These are phyloP conservation scores for Dolichomitus sp. DNA, from an alignment of 2,888 invertebrate genomes.

Conservation along the genomic window DNA sequence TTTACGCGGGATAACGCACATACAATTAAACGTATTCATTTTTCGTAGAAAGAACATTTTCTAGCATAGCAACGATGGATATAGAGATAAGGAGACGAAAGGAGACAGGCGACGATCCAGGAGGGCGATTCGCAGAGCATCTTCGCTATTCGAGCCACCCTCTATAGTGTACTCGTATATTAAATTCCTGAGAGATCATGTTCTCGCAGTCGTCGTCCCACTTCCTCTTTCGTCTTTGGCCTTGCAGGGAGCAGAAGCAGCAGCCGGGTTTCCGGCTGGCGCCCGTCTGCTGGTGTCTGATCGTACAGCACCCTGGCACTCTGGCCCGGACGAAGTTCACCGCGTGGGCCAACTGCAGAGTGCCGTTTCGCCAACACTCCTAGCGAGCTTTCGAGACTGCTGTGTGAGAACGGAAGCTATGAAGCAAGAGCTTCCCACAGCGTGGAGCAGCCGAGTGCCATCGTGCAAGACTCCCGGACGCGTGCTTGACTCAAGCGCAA, in stretches of 20 bases:
- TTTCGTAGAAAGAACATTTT: neutral
- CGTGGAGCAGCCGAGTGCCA: slow-evolving; percentile 43
- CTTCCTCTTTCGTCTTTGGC: slow-evolving; percentile 63
- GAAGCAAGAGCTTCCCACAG: slow-evolving; percentile 46
- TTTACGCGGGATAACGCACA: no score
- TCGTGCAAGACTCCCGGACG: slow-evolving; percentile 70
- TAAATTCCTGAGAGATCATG: slow-evolving; percentile 79
- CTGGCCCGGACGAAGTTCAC: slow-evolving; percentile 52
- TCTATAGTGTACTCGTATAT: slow-evolving; percentile 72
- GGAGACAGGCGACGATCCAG: neutral
- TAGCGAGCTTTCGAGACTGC: slow-evolving; percentile 14
- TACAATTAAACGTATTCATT: neutral
- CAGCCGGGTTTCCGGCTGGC: slow-evolving; percentile 39
- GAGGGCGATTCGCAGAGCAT: slow-evolving; percentile 43
- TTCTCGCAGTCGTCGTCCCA: slow-evolving; percentile 42
- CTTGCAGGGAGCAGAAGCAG: slow-evolving; percentile 18
- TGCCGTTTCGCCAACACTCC: slow-evolving; percentile 51
- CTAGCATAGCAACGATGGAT: neutral
- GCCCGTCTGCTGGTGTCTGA: slow-evolving; percentile 59
- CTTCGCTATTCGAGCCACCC: slow-evolving; percentile 41
- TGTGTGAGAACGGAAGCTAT: slow-evolving; percentile 44
- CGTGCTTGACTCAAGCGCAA: slow-evolving; percentile 83
- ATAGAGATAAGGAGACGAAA: neutral
- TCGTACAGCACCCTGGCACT: slow-evolving; percentile 54
- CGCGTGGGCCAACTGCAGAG: slow-evolving; percentile 57